A percentile compares a stretch with the other conserved stretches of the same genome.
Conservation (phyloP, 1,140 invertebrate species). For the Camponotus floridanus region DNA sequence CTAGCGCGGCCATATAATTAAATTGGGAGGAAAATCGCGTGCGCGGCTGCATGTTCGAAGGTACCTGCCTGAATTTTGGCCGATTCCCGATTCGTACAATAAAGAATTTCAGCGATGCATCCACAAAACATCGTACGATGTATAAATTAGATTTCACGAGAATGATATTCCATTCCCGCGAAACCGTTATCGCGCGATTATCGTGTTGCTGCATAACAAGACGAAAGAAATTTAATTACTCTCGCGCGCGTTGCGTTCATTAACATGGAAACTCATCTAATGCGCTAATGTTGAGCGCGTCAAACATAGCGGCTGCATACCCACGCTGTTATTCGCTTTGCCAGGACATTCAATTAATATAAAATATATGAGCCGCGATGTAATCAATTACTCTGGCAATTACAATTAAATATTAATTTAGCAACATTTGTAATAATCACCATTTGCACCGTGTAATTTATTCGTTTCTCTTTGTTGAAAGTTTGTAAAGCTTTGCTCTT, state of each 20-base stretch:
- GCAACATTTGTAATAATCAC: neutral
- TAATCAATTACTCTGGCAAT: conserved; percentile 59
- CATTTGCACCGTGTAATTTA: neutral
- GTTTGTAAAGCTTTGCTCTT: too few relatives aligned
- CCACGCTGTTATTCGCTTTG: conserved; percentile 19
- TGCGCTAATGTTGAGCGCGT: conserved; percentile 46
- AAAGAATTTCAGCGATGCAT: neutral
- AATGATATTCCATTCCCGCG: neutral
- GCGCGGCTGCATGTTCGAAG: neutral
- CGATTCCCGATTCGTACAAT: neutral
- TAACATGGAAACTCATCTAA: conserved; percentile 37
- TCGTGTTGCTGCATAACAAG: neutral
- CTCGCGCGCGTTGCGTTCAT: conserved; percentile 31
- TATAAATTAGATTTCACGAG: neutral
- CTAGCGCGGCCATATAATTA: neutral
- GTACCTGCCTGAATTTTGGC: neutral
- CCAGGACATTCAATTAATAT: conserved; percentile 38
- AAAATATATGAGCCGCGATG: conserved; percentile 39
- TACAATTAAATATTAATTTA: conserved; percentile 57
- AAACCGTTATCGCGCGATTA: neutral
- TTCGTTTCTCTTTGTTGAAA: conserved; percentile 6
- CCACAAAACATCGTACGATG: neutral
- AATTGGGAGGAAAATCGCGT: conserved; percentile 20
- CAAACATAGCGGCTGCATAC: conserved; percentile 21
- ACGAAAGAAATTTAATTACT: conserved; percentile 68